Base-by-base conservation (phyloP, 1,140 invertebrate genomes). In the Subanguina moxae region DNA sequence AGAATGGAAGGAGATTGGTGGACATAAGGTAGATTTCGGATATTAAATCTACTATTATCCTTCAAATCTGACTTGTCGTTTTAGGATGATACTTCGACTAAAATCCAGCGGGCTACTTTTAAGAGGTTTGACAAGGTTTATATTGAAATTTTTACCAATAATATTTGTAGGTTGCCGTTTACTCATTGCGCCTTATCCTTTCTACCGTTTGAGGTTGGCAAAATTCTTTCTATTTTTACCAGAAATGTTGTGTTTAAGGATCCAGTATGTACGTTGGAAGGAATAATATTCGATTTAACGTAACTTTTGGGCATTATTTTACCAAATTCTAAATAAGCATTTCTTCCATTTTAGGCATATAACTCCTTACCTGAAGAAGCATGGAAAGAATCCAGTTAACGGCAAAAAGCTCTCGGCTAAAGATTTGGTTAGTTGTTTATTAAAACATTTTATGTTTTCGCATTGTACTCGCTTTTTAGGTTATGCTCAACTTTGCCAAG, bases 371-470 rank as follows among this genome's bases (percentile, higher is more conserved):
- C 71, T 97, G 0, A 94, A 94, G 80, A 92, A 92, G 77, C 94
- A 89, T 82, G 94, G 94, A 83, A 86, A 91, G 1, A 96, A 96
- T 86, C 95, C 95, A 45, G 89, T 94, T 0, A 92, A 90, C 46
- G 94, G 94, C 48, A 90, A 94, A 84, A 90, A 90, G 85, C 78
- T 94, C 65, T 90, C 92, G 76, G 83, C 88, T 0, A 96, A 95
- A 83, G 85, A 89, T n/a, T 83, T 99, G 38, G 88, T 38, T 3
- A 38, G 32, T 38, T 38, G 3, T 5, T 38, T 38, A 11, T 38
- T 38, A n/a, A n/a, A n/a, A n/a, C n/a, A n/a, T 38, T 38, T 38
- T 38, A 38, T 3, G 32, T 5, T 38, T 38, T 38, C 32, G 32
- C 3, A 38, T 5, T 38, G 3, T 38, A 38, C 32, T 38, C 11